A percentile compares a stretch with the other conserved stretches of the same genome.
phyloP scores from a whole-genome alignment of 2,888 invertebrate genomes.

The Volucella zonaria region DNA sequence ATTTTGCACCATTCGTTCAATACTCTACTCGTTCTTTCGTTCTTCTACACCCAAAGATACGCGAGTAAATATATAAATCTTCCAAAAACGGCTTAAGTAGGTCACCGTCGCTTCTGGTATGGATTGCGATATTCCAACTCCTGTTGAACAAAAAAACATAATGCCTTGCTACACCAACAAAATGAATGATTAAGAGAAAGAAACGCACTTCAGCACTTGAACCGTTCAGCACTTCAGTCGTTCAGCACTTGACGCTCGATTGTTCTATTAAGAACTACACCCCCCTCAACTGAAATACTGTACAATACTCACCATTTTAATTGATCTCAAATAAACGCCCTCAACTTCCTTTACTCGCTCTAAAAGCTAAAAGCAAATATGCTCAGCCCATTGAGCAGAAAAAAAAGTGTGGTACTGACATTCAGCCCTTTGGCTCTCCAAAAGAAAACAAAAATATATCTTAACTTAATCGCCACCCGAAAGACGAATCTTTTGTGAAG shows the following conservation, averaged over 20 bases:
- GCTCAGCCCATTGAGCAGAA: neutral
- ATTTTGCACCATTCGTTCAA: neutral
- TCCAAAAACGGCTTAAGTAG: constrained; percentile 56
- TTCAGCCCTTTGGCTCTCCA: constrained; percentile 12
- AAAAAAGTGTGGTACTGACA: constrained; percentile 38
- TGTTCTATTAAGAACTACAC: constrained; percentile 40
- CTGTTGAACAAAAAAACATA: constrained; percentile 21
- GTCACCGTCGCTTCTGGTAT: constrained; percentile 24
- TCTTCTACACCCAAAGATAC: constrained; percentile 8
- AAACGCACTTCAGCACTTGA: constrained; percentile 30
- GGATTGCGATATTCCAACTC: constrained; percentile 4
- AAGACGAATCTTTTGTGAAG: constrained; percentile 30
- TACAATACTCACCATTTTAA: constrained; percentile 7
- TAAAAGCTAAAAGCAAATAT: constrained; percentile 38
- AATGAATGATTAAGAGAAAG: neutral
- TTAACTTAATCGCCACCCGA: constrained; percentile 48
- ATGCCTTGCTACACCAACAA: neutral
- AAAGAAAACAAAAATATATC: constrained; percentile 8
- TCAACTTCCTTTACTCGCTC: constrained; percentile 57
- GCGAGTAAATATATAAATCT: constrained; percentile 37
- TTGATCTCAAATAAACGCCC: constrained; percentile 62
- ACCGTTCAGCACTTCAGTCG: too few species aligned
- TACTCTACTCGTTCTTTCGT: too few species aligned
- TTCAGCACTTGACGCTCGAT: constrained; percentile 7
- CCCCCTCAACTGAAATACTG: neutral